Evolutionary conservation across 2,113 vertebrate genomes (phyloP), one percentile per base, ranked within the genome.

Genomic region (Petaurus breviceps): DNA sequence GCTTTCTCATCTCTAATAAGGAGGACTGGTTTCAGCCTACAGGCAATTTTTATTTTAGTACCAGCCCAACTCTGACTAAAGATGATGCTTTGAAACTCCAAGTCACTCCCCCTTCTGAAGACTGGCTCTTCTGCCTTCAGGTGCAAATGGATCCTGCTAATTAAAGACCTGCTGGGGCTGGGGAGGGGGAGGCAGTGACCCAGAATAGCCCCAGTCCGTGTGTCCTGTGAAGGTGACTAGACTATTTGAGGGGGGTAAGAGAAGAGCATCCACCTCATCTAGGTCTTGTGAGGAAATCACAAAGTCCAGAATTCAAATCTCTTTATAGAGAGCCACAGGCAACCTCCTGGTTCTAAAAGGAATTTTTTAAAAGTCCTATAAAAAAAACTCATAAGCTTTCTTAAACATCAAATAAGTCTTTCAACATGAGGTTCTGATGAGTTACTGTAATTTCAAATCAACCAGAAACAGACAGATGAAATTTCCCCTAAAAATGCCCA

Each of bases 341-440:
- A 46, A 91, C 68, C 91, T 96, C 54, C 90, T 52, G 61, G 19
- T 96, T 96, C 90, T 92, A 97, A 91, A 50, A 97, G 95, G 89
- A 95, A 84, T 16, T 46, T 54, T 95, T 93, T 90, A 1, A 95
- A 97, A 95, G 89, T 51, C 31, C 68, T 96, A 43, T 93, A 93
- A 68, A 96, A 96, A 68, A 95, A 95, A 52, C 94, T 98, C 96
- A 94, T 49, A 93, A 97, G 84, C 61, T 91, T 95, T 97, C 92
- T 96, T 92, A 43, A 96, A 97, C 96, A 96, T 97, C 97, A 97
- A 97, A 94, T 97, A 95, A 94, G n/a, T 95, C 95, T 96, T 95
- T 96, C 55, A 97, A 97, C 92, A 97, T 94, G 94, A 95, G 51
- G 50, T 95, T 97, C 95, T 68, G 24, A 96, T 90, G 92, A 98